Evolutionary conservation across 2,888 invertebrate genomes (phyloP).

Genomic region (Dermolepida albohirtum): DNA sequence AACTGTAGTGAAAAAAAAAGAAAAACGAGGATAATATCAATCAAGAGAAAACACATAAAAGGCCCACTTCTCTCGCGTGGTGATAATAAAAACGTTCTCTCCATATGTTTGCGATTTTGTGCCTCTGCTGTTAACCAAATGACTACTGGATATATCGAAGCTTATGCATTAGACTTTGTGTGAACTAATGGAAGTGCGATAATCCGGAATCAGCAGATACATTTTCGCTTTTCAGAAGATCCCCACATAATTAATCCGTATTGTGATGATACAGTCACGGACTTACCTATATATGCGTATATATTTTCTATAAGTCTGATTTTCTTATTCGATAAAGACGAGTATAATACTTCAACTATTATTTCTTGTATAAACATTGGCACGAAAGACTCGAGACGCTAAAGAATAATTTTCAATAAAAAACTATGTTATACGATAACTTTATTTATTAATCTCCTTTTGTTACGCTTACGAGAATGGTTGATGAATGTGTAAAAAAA

Average conservation of each 20-base stretch:
- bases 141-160: neutral
- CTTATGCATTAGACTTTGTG: neutral
- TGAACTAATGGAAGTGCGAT: slow-evolving; percentile 8
- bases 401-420: too few species aligned
- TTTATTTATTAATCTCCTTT: too few species aligned
- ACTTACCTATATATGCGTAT: too few species aligned
- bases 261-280: neutral
- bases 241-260: neutral
- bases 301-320: too few species aligned
- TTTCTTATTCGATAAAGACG: too few species aligned
- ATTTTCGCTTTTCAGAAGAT: neutral
- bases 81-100: slow-evolving; percentile 2
- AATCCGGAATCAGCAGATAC: slow-evolving; percentile 2
- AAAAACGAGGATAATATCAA: slow-evolving; percentile 4
- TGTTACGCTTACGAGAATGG: too few species aligned
- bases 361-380: too few species aligned
- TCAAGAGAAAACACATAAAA: slow-evolving; percentile 10
- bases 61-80: neutral
- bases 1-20: neutral
- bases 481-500: too few species aligned
- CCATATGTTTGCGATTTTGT: neutral
- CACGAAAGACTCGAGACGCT: too few species aligned
- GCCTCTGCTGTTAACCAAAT: slow-evolving; percentile 2
- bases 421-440: too few species aligned
- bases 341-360: too few species aligned